Percentiles rank a stretch among this genome's conserved stretches.
Conservation (phyloP, 2,888 invertebrate genomes). For the Drosophila diplacantha region DNA sequence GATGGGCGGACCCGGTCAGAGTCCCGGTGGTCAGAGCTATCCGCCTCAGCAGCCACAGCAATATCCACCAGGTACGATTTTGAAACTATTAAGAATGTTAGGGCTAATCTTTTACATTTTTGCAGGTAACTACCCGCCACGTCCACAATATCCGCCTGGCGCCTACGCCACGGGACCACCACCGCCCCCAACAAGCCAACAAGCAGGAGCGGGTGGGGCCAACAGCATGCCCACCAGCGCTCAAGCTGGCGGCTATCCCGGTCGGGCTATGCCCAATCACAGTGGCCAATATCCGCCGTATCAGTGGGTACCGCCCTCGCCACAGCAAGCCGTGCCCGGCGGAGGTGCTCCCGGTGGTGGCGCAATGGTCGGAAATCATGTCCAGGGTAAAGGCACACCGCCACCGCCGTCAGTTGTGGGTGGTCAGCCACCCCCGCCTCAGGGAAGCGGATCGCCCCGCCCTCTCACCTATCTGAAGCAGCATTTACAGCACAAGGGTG, state of each 20-base stretch:
- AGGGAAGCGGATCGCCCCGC: slow-evolving; percentile 79
- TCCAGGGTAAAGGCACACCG: slow-evolving; percentile 76
- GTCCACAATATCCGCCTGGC: slow-evolving; percentile 80
- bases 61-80: slow-evolving; percentile 79
- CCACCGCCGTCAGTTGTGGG: slow-evolving; percentile 76
- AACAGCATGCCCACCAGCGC: slow-evolving; percentile 76
- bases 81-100: neutral
- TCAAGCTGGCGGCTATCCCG: slow-evolving; percentile 78
- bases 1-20: slow-evolving; percentile 80
- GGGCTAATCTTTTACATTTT: neutral
- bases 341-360: slow-evolving; percentile 56
- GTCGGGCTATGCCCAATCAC: slow-evolving; percentile 80
- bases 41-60: slow-evolving; percentile 80
- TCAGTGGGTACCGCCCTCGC: slow-evolving; percentile 77
- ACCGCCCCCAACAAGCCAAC: slow-evolving; percentile 79
- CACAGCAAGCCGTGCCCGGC: slow-evolving; percentile 71
- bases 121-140: slow-evolving; percentile 77
- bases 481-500: slow-evolving; percentile 85
- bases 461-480: slow-evolving; percentile 84
- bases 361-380: slow-evolving; percentile 76
- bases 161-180: slow-evolving; percentile 79
- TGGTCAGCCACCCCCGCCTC: slow-evolving; percentile 62
- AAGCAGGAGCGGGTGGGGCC: slow-evolving; percentile 72
- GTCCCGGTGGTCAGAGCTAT: slow-evolving; percentile 79
- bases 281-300: slow-evolving; percentile 78